Evolutionary conservation across 2,797 vertebrate genomes (phyloP).

Genomic region (Synaphobranchus kaupii): DNA sequence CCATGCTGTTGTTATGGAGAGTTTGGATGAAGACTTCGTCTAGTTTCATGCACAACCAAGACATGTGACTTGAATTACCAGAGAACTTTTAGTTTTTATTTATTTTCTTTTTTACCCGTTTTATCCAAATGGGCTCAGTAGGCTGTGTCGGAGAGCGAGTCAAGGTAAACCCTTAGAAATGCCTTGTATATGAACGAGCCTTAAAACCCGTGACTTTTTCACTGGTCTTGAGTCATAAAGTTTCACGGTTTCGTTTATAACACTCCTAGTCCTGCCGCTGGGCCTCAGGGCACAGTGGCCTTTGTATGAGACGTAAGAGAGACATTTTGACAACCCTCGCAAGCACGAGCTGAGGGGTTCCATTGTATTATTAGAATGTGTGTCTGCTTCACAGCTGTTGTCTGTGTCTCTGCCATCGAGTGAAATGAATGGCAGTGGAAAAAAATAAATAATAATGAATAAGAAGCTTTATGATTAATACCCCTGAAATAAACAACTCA

Average conservation of each 20-base stretch:
- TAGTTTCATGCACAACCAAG: neutral
- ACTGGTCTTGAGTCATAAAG: neutral
- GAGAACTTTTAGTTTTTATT: neutral
- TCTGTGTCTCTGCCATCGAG: constrained; percentile 17
- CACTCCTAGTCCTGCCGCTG: neutral
- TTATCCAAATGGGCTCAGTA: neutral
- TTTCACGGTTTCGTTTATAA: neutral
- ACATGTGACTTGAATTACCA: neutral
- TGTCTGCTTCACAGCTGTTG: constrained; percentile 40
- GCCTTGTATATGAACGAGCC: neutral
- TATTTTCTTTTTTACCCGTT: neutral
- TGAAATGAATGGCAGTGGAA: neutral
- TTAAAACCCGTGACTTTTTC: neutral
- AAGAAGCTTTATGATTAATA: neutral
- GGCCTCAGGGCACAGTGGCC: neutral
- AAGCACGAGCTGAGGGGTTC: neutral
- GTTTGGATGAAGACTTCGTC: neutral
- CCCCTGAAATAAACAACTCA: neutral
- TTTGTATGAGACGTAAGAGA: neutral
- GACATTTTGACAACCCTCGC: neutral
- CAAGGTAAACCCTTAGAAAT: neutral
- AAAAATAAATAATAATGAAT: neutral
- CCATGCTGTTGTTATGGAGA: neutral
- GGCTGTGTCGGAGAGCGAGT: neutral
- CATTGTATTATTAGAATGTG: neutral